A percentile compares a stretch with the other conserved stretches of the same genome.
Evolutionary conservation across 2,888 invertebrate genomes (phyloP).

Genomic region (Tribolium freemani): DNA sequence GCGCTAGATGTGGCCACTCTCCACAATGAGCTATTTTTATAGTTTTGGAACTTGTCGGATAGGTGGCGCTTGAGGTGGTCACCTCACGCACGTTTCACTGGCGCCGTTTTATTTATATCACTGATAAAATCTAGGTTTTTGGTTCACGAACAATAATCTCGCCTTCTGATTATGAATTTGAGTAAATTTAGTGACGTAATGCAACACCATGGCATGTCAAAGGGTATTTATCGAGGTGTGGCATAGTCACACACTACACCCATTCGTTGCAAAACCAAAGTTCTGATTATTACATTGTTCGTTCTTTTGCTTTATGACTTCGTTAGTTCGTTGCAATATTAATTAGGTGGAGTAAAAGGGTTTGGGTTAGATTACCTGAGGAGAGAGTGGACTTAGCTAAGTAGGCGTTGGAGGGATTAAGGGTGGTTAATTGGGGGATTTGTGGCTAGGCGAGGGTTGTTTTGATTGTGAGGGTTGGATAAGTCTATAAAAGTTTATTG

Average conservation of each 20-base stretch:
- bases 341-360: slow-evolving; percentile 32
- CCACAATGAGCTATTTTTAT: not conserved
- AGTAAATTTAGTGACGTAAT: slow-evolving; percentile 44
- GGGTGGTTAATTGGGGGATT: not conserved
- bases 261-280: slow-evolving; percentile 58
- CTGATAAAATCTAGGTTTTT: not conserved
- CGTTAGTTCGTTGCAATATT: slow-evolving; percentile 18
- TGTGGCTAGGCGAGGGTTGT: not conserved
- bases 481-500: not conserved
- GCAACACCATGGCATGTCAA: slow-evolving; percentile 58
- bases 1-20: slow-evolving; percentile 10
- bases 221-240: slow-evolving; percentile 64
- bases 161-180: not conserved
- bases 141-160: not conserved
- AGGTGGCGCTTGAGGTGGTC: slow-evolving; percentile 16
- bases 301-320: slow-evolving; percentile 48
- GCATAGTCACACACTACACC: slow-evolving; percentile 57
- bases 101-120: not conserved
- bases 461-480: not conserved
- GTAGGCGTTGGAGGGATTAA: not conserved
- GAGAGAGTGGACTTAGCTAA: not conserved
- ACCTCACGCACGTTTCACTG: not conserved
- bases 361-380: slow-evolving; percentile 1
- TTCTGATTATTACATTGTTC: slow-evolving; percentile 40
- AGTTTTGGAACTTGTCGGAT: not conserved